Evolutionary conservation across 2,888 invertebrate genomes (phyloP).

Genomic region (Pandemis cinnamomeana): DNA sequence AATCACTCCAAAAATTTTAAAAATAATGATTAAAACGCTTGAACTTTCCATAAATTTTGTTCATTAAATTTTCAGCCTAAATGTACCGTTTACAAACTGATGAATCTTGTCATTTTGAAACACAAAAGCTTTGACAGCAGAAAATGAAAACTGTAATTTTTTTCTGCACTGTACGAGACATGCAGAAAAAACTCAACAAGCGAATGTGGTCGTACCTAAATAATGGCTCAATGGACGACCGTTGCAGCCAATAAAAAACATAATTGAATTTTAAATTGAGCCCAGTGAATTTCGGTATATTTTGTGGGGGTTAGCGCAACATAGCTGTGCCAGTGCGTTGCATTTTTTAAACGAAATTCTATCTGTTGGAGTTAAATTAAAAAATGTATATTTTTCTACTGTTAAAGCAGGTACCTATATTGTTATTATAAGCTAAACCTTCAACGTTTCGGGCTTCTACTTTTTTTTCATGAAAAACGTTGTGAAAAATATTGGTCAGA

Average conservation of each 20-base stretch:
- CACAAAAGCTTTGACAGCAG: background rate
- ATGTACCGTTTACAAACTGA: background rate
- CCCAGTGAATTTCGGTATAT: conserved; percentile 8
- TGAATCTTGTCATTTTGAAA: background rate
- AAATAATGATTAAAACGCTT: background rate
- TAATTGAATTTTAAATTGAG: conserved; percentile 37
- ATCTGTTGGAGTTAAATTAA: too few relatives aligned
- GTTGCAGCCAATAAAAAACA: conserved; percentile 17
- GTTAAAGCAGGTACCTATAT: too few relatives aligned
- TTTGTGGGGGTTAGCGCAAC: conserved; percentile 8
- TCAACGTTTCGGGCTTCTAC: too few relatives aligned
- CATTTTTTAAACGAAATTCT: background rate
- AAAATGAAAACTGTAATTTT: conserved; percentile 23
- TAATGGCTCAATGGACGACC: conserved; percentile 24
- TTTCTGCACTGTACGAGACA: conserved; percentile 11
- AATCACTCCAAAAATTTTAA: background rate
- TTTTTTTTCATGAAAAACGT: background rate
- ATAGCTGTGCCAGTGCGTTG: background rate
- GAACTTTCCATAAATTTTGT: background rate
- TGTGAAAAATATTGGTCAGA: background rate
- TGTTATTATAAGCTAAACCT: too few relatives aligned
- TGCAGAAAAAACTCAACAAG: conserved; percentile 9
- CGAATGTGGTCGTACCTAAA: conserved; percentile 17
- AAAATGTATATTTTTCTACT: too few relatives aligned
- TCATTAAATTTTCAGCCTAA: background rate